Evolutionary conservation across 2,797 vertebrate species (phyloP), one percentile per base, ranked within the genome.

Genomic region (Sebastes itinus): DNA sequence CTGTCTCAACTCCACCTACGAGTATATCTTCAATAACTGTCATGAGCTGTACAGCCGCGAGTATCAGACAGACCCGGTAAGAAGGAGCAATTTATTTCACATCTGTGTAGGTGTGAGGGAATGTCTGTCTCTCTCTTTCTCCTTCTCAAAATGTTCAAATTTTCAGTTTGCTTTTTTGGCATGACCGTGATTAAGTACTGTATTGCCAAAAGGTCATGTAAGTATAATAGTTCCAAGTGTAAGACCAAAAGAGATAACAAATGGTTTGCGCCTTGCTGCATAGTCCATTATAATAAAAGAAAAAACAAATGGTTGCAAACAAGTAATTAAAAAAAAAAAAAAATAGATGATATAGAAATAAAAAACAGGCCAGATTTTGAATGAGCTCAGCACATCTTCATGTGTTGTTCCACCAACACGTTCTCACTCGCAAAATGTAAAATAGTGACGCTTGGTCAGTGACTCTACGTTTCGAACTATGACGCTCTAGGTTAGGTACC

Each of bases 21-120:
- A 97, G 89, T 97, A 97, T 90, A 97, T 97, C 89, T 97, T 97
- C 62, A 97, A 97, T 86, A 97, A 97, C 94, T 97, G 97, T 30
- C 96, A 97, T 16, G 97, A 97, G 87, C 94, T 97, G 38, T 97
- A 97, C 92, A 97, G 97, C 81, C 95, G 96, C 73, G 96, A 97
- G 90, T 97, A 97, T 90, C 97, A 97, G 91, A 96, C 96, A 30
- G 96, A 97, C 88, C 97, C 96, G 80, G 97, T 97, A 89, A 95
- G 95, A 77, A 62, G 18, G 49, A 70, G 42, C 22, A 49, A 7
- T 30, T 28, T 42, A 30, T 32, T 49, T 7, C 78, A 52, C 70
- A 58, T 68, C 56, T 78, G 56, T 66, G 63, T 66, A 30, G 65
- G 61, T 58, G 46, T 75, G 18, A 3, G 16, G 23, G 35, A 23